A percentile compares a stretch with the other conserved stretches of the same genome.
Evolutionary conservation across 2,888 invertebrate genomes (phyloP).

Genomic region (Smittia aterrima): DNA sequence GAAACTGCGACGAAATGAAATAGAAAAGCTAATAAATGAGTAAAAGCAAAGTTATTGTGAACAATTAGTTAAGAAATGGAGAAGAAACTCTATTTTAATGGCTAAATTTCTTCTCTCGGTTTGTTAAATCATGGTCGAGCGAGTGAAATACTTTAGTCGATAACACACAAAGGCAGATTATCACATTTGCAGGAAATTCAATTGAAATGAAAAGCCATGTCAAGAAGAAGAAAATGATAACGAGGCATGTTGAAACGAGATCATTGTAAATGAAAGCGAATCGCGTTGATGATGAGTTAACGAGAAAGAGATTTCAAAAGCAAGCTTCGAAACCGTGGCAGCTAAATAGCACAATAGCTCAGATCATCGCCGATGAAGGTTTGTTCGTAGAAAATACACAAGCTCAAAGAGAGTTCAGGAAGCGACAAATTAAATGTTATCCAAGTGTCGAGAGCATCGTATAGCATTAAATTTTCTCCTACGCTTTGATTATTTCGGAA

Average conservation of each 20-base stretch:
- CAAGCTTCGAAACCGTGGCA: constrained; percentile 7
- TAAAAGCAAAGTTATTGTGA: no score
- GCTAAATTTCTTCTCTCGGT: no score
- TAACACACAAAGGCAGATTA: background rate
- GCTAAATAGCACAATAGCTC: background rate
- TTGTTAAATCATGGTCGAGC: no score
- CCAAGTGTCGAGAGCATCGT: background rate
- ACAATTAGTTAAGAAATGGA: no score
- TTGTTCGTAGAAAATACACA: no score
- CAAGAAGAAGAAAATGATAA: constrained; percentile 1
- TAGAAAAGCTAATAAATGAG: no score
- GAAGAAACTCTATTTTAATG: no score
- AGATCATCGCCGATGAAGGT: background rate
- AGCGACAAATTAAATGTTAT: background rate
- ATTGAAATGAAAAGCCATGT: background rate
- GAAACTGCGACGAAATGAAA: no score
- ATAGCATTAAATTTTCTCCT: constrained; percentile 1
- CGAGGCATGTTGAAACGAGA: constrained; percentile 5
- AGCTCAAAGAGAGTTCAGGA: background rate
- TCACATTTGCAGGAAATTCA: background rate
- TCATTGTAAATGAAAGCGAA: constrained; percentile 3
- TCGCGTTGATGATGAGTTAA: background rate
- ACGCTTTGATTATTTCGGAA: background rate
- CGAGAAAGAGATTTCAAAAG: background rate
- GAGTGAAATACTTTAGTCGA: no score